Percentiles rank a stretch among this genome's conserved stretches.
Evolutionary conservation across 2,888 invertebrate genomes (phyloP).

Genomic region (Epicampocera succincta): DNA sequence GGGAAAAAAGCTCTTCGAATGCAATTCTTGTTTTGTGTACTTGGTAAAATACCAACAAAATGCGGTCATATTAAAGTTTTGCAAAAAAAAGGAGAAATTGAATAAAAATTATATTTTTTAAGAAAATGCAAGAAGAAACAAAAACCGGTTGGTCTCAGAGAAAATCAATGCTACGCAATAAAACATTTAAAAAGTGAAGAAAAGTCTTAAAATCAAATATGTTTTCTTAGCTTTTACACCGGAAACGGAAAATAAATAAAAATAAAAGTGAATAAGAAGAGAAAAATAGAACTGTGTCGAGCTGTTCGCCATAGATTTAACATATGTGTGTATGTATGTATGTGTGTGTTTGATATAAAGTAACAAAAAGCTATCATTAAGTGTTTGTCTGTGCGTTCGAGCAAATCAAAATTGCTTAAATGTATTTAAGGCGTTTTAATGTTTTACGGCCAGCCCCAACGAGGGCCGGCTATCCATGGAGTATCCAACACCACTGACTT

Average conservation of each 20-base stretch:
- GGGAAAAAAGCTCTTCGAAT: conserved; percentile 62
- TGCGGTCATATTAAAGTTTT: conserved; percentile 69
- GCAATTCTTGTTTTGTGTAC: conserved; percentile 45
- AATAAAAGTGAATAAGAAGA: neutral
- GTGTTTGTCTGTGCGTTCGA: conserved; percentile 67
- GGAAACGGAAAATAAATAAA: conserved; percentile 48
- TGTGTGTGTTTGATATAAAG: no score
- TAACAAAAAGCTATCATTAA: conserved; percentile 1
- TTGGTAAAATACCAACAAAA: conserved; percentile 59
- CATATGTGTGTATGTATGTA: no score
- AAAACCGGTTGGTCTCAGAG: conserved; percentile 55
- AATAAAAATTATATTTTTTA: neutral
- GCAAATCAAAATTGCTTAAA: conserved; percentile 78
- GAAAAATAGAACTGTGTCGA: conserved; percentile 16
- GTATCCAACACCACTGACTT: conserved; percentile 79
- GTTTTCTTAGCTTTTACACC: neutral
- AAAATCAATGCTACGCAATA: conserved; percentile 11
- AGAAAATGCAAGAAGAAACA: conserved; percentile 26
- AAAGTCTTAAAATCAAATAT: conserved; percentile 8
- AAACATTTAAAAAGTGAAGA: conserved; percentile 8
- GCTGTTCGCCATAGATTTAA: no score
- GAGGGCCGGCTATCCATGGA: conserved; percentile 82
- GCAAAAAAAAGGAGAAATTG: conserved; percentile 20
- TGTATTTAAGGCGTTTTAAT: conserved; percentile 80
- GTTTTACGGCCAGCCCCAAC: conserved; percentile 81